Base-by-base conservation (phyloP, 2,113 vertebrate genomes). In the Corythornis vintsioides region DNA sequence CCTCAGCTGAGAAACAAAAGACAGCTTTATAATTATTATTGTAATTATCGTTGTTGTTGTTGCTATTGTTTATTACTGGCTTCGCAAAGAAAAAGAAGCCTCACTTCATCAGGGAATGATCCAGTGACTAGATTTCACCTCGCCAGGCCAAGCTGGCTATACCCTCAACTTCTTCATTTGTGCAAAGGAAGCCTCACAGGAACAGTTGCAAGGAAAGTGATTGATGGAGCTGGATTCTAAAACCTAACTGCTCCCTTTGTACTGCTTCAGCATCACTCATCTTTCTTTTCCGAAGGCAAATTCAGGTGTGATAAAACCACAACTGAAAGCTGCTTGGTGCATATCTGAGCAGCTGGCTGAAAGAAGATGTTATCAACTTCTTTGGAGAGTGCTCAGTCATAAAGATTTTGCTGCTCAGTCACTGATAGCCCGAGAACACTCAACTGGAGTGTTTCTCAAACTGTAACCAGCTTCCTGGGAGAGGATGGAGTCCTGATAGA, bases 81-180 rank as follows among this genome's bases (percentile, higher is more conserved):
- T 93, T 89, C 85, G 74, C 38, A 38, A 38, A 38, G 45, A 90
- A 80, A 94, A 79, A 90, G 82, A 95, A 95, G 91, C 55, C 86
- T 93, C 56, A 79, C 61, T 95, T 96, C 10, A 15, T 60, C 78
- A 64, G 15, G 31, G 81, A 93, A 73, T 63, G 88, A 95, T 93
- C 70, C 95, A 96, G 84, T 3, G 17, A 74, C 77, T 28, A 74
- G 70, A 64, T 33, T 83, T n/a, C 29, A 38, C 22, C 35, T 29
- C n/a, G 65, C 50, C 65, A n/a, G 53, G 13, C 64, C 42, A 88
- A 75, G 33, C 84, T 94, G 90, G 63, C 79, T 96, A 96, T 31
- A 42, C 88, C 96, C 94, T 96, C 87, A 92, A 55, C 67, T 92
- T 90, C 64, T 87, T 95, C 93, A 96, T 95, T 96, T 95, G 91